Conservation (phyloP, 2,888 invertebrate species). For the Vannuccia rotundouncinata region DNA sequence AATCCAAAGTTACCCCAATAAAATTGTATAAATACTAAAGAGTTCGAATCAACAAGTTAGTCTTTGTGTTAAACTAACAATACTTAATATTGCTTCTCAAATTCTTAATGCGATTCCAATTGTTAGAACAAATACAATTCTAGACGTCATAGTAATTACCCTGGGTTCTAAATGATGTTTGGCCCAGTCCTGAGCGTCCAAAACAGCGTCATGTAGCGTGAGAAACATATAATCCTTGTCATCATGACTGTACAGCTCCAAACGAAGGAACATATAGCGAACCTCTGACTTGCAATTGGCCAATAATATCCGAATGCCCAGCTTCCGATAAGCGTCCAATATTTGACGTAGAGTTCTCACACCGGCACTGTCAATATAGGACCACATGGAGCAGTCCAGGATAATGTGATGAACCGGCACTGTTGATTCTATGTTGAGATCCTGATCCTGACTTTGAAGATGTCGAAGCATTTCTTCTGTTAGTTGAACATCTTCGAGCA, state of each 20-base stretch:
- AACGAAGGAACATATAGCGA: background rate
- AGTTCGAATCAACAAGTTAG: too few species aligned
- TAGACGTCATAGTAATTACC: too few species aligned
- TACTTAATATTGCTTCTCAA: too few species aligned
- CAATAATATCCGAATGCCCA: background rate
- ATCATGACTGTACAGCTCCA: background rate
- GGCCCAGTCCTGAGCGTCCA: background rate
- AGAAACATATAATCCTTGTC: slow-evolving; percentile 23
- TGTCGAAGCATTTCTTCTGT: too few species aligned
- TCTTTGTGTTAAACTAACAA: too few species aligned
- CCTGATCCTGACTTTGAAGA: too few species aligned
- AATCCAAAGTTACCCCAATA: too few species aligned
- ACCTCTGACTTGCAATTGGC: background rate
- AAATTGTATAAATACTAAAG: too few species aligned
- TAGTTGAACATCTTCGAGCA: too few species aligned
- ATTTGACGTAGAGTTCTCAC: background rate
- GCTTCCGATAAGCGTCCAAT: background rate
- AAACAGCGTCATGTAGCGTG: slow-evolving; percentile 13
- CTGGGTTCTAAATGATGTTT: too few species aligned
- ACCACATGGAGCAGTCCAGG: slow-evolving; percentile 27
- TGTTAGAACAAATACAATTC: too few species aligned
- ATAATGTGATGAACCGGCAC: background rate
- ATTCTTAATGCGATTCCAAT: too few species aligned
- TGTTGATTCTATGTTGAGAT: background rate
- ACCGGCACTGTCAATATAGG: slow-evolving; percentile 14